Percentiles rank a stretch among this genome's conserved stretches.
Evolutionary conservation across 2,113 vertebrate species (phyloP).

Genomic region (Hypocryptadius cinnamomeus): DNA sequence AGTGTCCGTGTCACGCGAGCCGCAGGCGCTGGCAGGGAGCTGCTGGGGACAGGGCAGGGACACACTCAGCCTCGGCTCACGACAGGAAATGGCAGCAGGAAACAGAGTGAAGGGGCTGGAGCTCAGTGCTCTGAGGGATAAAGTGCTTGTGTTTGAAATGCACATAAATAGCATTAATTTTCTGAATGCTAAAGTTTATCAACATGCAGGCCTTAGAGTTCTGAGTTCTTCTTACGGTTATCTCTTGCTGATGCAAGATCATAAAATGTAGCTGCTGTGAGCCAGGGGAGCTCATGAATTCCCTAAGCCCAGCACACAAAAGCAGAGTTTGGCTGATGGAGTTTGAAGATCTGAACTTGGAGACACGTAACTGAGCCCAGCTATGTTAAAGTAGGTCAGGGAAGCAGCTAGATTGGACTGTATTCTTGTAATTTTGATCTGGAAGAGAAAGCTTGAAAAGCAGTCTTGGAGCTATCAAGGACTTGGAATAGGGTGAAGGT

Average conservation of each 20-base stretch:
- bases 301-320: not conserved
- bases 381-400: not conserved
- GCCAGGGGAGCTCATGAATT: not conserved
- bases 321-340: not conserved
- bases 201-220: not conserved
- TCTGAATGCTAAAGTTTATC: not conserved
- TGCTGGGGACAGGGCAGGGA: not conserved
- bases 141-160: not conserved
- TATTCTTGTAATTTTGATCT: not conserved
- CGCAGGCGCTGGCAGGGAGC: not conserved
- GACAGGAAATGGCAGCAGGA: constrained; percentile 63
- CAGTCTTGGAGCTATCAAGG: not conserved
- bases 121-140: not conserved
- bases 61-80: not conserved
- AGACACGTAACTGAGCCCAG: not conserved
- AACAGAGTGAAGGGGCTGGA: not conserved
- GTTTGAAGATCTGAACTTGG: not conserved
- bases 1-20: not conserved
- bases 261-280: not conserved
- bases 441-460: not conserved
- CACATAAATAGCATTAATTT: not conserved
- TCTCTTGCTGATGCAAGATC: not conserved
- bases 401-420: not conserved
- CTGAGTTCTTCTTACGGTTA: not conserved
- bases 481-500: constrained; percentile 10